Evolutionary conservation across 2,888 invertebrate genomes (phyloP).

Genomic region (Machimus rusticus): DNA sequence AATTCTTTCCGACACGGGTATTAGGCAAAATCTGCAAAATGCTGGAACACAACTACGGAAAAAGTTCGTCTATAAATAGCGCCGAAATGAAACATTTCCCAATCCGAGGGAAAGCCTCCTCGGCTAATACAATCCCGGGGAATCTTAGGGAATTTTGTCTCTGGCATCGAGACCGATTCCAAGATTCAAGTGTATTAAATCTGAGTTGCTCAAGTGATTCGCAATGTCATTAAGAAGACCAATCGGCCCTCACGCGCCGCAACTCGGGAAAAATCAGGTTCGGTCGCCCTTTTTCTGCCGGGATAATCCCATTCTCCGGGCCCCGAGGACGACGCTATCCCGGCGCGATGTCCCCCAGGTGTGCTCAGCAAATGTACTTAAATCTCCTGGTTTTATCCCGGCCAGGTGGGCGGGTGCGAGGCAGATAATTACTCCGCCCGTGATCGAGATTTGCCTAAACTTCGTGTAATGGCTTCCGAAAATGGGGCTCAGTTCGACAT

Average conservation of each 20-base stretch:
- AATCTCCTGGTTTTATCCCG: background rate
- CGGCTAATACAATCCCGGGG: background rate
- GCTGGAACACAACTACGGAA: background rate
- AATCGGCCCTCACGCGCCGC: background rate
- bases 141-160: background rate
- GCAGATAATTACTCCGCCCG: background rate
- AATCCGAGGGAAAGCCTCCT: background rate
- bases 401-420: background rate
- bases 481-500: background rate
- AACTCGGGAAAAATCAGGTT: background rate
- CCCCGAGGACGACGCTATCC: background rate
- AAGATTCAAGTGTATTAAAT: background rate
- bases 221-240: background rate
- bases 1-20: background rate
- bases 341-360: background rate
- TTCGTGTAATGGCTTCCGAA: background rate
- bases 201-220: background rate
- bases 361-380: background rate
- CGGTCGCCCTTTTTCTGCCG: background rate
- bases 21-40: background rate
- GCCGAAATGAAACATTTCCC: background rate
- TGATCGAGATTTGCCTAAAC: background rate
- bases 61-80: background rate
- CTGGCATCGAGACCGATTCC: background rate
- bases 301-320: background rate